phyloP scores from a whole-genome alignment of 2,888 invertebrate species.

The Dusona sp. region DNA sequence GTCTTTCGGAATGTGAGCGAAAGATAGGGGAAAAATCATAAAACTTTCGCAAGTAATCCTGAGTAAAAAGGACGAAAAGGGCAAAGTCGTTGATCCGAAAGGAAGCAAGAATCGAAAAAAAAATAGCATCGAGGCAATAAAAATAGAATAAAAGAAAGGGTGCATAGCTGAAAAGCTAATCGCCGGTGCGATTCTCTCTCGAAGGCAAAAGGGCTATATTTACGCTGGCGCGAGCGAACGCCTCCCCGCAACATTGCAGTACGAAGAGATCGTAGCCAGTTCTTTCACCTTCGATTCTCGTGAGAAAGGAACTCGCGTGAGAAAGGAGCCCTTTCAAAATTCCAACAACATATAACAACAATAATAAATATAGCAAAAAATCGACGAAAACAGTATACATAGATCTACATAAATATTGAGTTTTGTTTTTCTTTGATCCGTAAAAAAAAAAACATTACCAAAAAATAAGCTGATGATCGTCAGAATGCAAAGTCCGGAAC shows the following conservation, averaged over 20 bases:
- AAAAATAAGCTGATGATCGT: neutral
- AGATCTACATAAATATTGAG: neutral
- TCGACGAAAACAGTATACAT: neutral
- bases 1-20: neutral
- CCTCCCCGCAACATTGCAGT: neutral
- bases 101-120: neutral
- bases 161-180: constrained; percentile 7
- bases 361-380: neutral
- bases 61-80: neutral
- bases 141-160: neutral
- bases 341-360: neutral
- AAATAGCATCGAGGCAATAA: neutral
- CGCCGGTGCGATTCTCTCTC: constrained; percentile 6
- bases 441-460: constrained; percentile 5
- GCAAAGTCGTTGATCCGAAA: neutral
- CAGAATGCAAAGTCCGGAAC: constrained; percentile 46
- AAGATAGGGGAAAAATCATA: neutral
- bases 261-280: constrained; percentile 24
- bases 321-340: constrained; percentile 35
- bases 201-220: constrained; percentile 17
- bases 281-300: constrained; percentile 48
- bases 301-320: constrained; percentile 45
- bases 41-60: neutral
- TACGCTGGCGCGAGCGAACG: constrained; percentile 6
- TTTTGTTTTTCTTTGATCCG: neutral